Conservation (phyloP, 30 jellyfish, hydroid and myxozoan genomes). For the Haliclystus octoradiatus region DNA sequence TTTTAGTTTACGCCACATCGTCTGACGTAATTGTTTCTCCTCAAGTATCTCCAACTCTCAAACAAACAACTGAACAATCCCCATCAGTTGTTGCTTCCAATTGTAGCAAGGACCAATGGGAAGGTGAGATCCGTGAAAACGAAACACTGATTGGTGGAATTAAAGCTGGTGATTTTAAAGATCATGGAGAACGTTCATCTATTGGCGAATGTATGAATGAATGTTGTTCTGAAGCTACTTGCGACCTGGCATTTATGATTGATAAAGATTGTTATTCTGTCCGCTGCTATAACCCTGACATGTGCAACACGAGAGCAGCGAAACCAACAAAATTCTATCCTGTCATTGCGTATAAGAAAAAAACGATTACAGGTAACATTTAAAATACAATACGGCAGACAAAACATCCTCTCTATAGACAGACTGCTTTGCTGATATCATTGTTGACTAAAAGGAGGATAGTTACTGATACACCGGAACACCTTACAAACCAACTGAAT, state of each 20-base stretch:
- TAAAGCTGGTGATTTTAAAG: constrained; percentile 85
- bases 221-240: constrained; percentile 74
- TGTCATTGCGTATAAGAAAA: constrained; percentile 69
- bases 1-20: too few relatives aligned
- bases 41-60: not conserved
- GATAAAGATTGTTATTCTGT: constrained; percentile 89
- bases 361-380: constrained; percentile 57
- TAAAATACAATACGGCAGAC: too few relatives aligned
- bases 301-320: constrained; percentile 79
- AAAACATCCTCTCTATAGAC: too few relatives aligned
- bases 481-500: too few relatives aligned
- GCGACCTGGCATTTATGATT: constrained; percentile 90
- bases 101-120: constrained; percentile 79
- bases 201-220: constrained; percentile 81
- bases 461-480: too few relatives aligned
- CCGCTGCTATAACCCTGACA: constrained; percentile 50
- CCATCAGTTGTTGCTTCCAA: constrained; percentile 5
- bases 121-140: constrained; percentile 42
- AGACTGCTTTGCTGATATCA: too few relatives aligned
- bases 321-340: constrained; percentile 87
- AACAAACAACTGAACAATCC: not conserved
- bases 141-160: constrained; percentile 85
- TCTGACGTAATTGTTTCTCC: constrained; percentile 7
- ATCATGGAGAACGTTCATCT: constrained; percentile 75
- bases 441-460: too few relatives aligned